Base-by-base conservation (phyloP, 2,797 vertebrate species). In the Sciurus carolinensis region DNA sequence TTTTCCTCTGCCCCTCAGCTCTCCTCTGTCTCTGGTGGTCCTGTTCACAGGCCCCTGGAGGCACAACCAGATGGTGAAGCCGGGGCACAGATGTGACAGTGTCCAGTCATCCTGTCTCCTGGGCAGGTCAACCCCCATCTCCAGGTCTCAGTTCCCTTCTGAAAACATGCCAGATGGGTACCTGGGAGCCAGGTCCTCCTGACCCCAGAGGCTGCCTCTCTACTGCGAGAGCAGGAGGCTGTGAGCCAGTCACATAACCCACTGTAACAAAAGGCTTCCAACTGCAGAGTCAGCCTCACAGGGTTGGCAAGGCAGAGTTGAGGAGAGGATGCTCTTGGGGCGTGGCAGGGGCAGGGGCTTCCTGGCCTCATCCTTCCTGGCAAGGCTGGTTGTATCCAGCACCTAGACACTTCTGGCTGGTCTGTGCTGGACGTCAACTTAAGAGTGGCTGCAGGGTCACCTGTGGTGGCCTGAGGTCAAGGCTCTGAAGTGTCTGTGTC, bases 31-130 rank as follows among this genome's bases (percentile, higher is more conserved):
- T 52, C 5, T 2, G 66, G 20, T 18, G 39, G 24, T 14, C 54
- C 52, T 26, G 4, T 6, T 14, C 39, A 9, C 8, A 0, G 26
- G 9, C 2, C 3, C 9, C 7, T 28, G 7, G 9, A 1, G 39
- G 15, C 22, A 0, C 0, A 47, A 3, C 64, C 5, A 36, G 5
- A 0, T 0, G 39, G n/a, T 0, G 6, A 3, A 12, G 36, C 8
- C 5, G n/a, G 39, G 1, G 3, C 22, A 22, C n/a, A 50, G 42
- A 36, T 3, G 22, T 8, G 44, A 36, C 50, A 13, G 12, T 28
- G 59, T 22, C 13, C 64, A 33, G 64, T 30, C 1, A 33, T n/a
- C 30, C 66, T 17, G 14, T n/a, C 62, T 52, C 47, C 33, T 14
- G 30, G 62, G n/a, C 14, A 57, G 44, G 36, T 7, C 17, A 3